These are phyloP conservation scores for Plecturocebus donacophilus DNA, from an alignment of 2,113 vertebrate genomes.

Conservation along the genomic window DNA sequence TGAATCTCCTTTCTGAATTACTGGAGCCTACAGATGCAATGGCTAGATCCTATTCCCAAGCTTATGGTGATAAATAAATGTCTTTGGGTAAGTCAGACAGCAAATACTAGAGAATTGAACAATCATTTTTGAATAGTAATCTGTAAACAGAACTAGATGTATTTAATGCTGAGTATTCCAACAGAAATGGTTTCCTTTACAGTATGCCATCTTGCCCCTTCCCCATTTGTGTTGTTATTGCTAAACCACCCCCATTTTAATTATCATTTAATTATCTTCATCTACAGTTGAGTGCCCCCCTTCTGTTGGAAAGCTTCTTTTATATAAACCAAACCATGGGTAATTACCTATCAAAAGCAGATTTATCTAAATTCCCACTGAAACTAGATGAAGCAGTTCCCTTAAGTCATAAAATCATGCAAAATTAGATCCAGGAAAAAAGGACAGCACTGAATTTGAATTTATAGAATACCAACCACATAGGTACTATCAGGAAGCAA, in stretches of 20 bases:
- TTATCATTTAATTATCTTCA: constrained; percentile 77
- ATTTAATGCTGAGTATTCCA: constrained; percentile 26
- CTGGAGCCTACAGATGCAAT: not conserved
- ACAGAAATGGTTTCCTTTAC: constrained; percentile 35
- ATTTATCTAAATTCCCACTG: constrained; percentile 73
- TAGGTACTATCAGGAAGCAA: not conserved
- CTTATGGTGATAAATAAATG: not conserved
- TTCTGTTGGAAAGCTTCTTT: constrained; percentile 72
- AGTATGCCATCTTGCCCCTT: constrained; percentile 37
- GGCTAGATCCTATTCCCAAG: not conserved
- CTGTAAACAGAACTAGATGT: constrained; percentile 45
- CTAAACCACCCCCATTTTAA: constrained; percentile 71
- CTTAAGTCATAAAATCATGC: constrained; percentile 69
- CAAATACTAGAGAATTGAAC: not conserved
- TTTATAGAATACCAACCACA: not conserved
- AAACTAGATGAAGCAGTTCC: constrained; percentile 61
- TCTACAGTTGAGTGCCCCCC: constrained; percentile 74
- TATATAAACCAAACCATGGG: constrained; percentile 71
- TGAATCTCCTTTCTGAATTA: constrained; percentile 10
- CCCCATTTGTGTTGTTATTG: constrained; percentile 48
- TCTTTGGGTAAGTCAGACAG: constrained; percentile 26
- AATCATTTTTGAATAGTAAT: constrained; percentile 40
- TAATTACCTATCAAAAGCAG: constrained; percentile 77
- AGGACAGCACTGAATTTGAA: not conserved
- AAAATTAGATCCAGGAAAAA: constrained; percentile 37